phyloP scores from a whole-genome alignment of 1,140 invertebrate genomes.

The Halesus radiatus region DNA sequence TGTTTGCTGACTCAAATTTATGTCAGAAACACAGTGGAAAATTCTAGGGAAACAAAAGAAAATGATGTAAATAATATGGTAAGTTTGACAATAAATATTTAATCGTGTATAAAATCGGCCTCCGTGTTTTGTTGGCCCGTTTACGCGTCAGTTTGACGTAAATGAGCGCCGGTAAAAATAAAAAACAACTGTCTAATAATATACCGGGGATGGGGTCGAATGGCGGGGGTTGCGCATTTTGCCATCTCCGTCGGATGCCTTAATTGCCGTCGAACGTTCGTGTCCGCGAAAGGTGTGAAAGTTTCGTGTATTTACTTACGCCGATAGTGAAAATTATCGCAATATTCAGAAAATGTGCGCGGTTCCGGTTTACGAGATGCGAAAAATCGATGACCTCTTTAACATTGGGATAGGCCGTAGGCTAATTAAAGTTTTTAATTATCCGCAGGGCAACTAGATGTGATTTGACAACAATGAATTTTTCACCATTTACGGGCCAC shows the following conservation, averaged over 20 bases:
- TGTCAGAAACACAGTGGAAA: conserved; percentile 52
- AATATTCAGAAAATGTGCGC: conserved; percentile 29
- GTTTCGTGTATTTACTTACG: conserved; percentile 22
- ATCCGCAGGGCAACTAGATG: conserved; percentile 43
- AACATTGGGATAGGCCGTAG: conserved; percentile 50
- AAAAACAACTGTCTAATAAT: conserved; percentile 40
- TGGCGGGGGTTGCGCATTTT: conserved; percentile 50
- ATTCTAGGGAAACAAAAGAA: conserved; percentile 48
- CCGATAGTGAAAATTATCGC: conserved; percentile 11
- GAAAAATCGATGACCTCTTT: conserved; percentile 53
- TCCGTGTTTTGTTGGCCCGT: conserved; percentile 5
- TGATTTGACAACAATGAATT: conserved; percentile 71
- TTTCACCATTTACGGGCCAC: conserved; percentile 76
- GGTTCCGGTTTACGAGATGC: conserved; percentile 13
- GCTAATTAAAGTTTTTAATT: conserved; percentile 51
- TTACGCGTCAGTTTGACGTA: background rate
- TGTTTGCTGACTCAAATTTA: conserved; percentile 51
- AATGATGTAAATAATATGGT: conserved; percentile 51
- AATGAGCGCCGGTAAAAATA: conserved; percentile 46
- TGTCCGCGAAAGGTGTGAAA: conserved; percentile 20
- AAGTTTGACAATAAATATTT: conserved; percentile 20
- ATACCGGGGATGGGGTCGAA: conserved; percentile 45
- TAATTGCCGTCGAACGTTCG: conserved; percentile 36
- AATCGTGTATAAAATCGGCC: conserved; percentile 21
- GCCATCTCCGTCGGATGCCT: conserved; percentile 43